Evolutionary conservation across 2,113 vertebrate genomes (phyloP).

Genomic region (Hemicordylus capensis): DNA sequence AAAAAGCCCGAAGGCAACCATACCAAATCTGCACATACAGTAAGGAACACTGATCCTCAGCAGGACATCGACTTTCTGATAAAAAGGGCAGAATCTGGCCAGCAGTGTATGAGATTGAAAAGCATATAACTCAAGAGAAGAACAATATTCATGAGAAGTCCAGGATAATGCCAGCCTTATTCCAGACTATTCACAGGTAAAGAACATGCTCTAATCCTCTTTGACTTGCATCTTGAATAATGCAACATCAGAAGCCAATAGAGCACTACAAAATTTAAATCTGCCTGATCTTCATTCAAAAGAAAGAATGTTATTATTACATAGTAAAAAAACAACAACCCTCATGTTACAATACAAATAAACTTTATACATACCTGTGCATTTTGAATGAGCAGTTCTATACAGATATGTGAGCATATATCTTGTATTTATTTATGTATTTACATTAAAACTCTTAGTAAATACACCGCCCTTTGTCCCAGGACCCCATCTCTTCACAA

Average conservation of each 20-base stretch:
- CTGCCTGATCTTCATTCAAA: not conserved
- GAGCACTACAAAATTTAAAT: too few relatives aligned
- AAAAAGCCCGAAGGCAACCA: not conserved
- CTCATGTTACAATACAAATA: too few relatives aligned
- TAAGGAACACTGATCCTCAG: not conserved
- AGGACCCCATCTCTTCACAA: too few relatives aligned
- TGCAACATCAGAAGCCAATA: too few relatives aligned
- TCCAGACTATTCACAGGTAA: not conserved
- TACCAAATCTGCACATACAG: slow-evolving; percentile 19
- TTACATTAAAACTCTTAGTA: too few relatives aligned
- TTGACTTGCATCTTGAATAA: too few relatives aligned
- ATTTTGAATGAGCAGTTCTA: too few relatives aligned
- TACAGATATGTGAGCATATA: too few relatives aligned
- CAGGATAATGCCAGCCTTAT: not conserved
- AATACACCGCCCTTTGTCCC: too few relatives aligned
- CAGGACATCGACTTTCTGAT: slow-evolving; percentile 41
- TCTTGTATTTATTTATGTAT: too few relatives aligned
- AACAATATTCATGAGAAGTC: not conserved
- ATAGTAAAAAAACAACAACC: too few relatives aligned
- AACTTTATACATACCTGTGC: too few relatives aligned
- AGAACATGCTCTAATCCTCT: not conserved
- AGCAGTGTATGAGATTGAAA: not conserved
- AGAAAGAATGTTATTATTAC: not conserved
- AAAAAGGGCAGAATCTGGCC: slow-evolving; percentile 45
- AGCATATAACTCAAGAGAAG: not conserved